Evolutionary conservation across 1,140 invertebrate genomes (phyloP).

Genomic region (Hestina assimilis): DNA sequence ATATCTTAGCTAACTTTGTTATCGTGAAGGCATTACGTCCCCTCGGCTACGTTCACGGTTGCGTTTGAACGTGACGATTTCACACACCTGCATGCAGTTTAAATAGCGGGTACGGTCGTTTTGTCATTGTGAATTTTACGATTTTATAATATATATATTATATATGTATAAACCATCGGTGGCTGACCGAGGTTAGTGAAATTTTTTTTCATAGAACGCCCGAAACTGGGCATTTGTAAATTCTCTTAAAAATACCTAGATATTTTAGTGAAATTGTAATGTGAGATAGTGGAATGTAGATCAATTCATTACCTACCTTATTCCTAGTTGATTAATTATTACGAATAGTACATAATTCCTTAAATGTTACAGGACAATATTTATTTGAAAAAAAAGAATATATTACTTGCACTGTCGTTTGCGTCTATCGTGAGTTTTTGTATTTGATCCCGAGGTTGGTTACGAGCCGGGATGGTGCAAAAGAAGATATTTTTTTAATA

Average conservation of each 20-base stretch:
- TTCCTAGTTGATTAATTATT: constrained; percentile 67
- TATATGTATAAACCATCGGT: constrained; percentile 29
- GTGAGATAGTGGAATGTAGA: constrained; percentile 65
- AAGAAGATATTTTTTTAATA: constrained; percentile 66
- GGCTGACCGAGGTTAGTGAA: constrained; percentile 53
- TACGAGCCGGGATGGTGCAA: constrained; percentile 55
- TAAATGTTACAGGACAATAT: constrained; percentile 68
- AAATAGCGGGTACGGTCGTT: constrained; percentile 51
- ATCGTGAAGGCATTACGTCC: not conserved
- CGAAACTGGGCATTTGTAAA: constrained; percentile 41
- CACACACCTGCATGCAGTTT: too few relatives aligned
- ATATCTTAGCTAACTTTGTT: constrained; percentile 1
- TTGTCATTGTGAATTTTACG: constrained; percentile 28
- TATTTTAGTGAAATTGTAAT: constrained; percentile 71
- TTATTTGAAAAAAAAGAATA: constrained; percentile 59
- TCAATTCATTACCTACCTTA: constrained; percentile 67
- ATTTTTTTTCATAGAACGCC: constrained; percentile 43
- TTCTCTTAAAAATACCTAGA: constrained; percentile 51
- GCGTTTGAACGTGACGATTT: too few relatives aligned
- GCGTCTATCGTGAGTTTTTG: constrained; percentile 14
- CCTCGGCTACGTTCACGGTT: too few relatives aligned
- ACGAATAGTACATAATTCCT: constrained; percentile 63
- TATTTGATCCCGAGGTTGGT: constrained; percentile 26
- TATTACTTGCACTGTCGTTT: constrained; percentile 52
- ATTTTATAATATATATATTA: not conserved